Base-by-base conservation (phyloP, 2,888 invertebrate species). In the Charanyca ferruginea region DNA sequence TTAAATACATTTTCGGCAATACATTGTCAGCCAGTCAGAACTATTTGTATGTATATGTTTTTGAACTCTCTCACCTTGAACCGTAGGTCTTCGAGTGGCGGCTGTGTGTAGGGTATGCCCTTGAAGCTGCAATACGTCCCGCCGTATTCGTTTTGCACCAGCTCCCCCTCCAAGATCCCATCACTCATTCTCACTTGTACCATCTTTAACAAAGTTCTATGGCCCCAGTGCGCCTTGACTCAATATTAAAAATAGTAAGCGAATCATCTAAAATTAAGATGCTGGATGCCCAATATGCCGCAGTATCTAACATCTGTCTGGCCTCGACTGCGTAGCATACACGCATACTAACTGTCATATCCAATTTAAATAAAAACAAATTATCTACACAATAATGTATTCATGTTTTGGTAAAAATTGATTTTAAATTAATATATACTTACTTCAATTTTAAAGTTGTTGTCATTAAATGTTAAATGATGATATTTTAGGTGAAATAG, bases 101-200 rank as follows among this genome's bases (percentile, higher is more conserved):
- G 91, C 45, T 85, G 85, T 0, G 92, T 93, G 18, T 91, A 93
- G 0, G 93, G 93, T 22, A 93, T 89, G 0, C 93, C 92, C 65
- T 90, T 93, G 63, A 93, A 93, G 68, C 92, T 91, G 69, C 77
- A 88, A 65, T 83, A 91, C 5, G 75, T 63, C 6, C 81, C 86
- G 2, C 89, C 91, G 44, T 85, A 87, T 48, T 85, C 81, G 67
- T 89, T 90, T 0, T 84, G 32, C 8, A 89, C 66, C 3, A 77
- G 18, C 44, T 88, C 87, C 1, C 93, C 93, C 64, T 90, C 89
- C 32, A 93, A 51, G 0, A 83, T 16, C 0, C 93, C 93, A 8
- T 90, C 90, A 16, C 69, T 79, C 1, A 90, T 83, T 42, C 53
- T 70, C 18, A 90, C 86, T 75, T 83, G 79, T 2, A 79, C 84